Conservation (phyloP, 2,888 invertebrate species). For the Drosophila monieri region DNA sequence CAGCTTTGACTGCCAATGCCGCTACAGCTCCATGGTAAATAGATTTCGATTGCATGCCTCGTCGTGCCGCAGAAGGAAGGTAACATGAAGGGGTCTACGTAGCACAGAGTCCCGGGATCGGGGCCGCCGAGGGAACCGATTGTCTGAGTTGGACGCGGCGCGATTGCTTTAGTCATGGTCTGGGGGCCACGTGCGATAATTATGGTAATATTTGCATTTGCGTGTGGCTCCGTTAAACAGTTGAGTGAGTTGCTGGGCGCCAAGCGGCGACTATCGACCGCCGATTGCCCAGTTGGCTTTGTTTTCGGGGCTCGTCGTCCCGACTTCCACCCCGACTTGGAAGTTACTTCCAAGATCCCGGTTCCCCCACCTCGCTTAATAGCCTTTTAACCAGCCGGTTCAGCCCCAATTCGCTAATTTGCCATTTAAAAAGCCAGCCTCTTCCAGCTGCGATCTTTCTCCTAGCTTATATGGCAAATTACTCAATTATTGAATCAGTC, state of each 20-base stretch:
- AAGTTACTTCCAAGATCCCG: background rate
- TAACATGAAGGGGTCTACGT: slow-evolving; percentile 8
- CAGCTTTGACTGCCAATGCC: background rate
- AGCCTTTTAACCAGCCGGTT: slow-evolving; percentile 61
- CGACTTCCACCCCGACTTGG: slow-evolving; percentile 6
- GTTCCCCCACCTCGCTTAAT: slow-evolving; percentile 43
- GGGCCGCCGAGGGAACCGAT: slow-evolving; percentile 22
- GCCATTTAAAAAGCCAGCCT: slow-evolving; percentile 30
- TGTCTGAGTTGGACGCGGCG: slow-evolving; percentile 64
- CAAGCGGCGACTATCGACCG: slow-evolving; percentile 40
- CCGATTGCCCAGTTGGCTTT: slow-evolving; percentile 8
- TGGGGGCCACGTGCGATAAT: slow-evolving; percentile 75
- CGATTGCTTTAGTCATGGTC: slow-evolving; percentile 78
- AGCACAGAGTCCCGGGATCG: slow-evolving; percentile 6
- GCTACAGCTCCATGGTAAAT: slow-evolving; percentile 66
- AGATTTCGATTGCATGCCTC: slow-evolving; percentile 77
- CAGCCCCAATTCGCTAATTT: slow-evolving; percentile 37
- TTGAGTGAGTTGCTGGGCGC: slow-evolving; percentile 77
- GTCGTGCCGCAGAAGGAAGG: slow-evolving; percentile 33
- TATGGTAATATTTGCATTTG: slow-evolving; percentile 79
- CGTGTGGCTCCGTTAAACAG: slow-evolving; percentile 79
- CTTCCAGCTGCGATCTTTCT: slow-evolving; percentile 23
- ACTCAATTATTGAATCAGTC: slow-evolving; percentile 3
- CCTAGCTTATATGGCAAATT: slow-evolving; percentile 6
- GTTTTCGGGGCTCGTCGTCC: slow-evolving; percentile 12